A percentile compares a stretch with the other conserved stretches of the same genome.
phyloP scores from a whole-genome alignment of 2,113 vertebrate species.

The Meles meles region DNA sequence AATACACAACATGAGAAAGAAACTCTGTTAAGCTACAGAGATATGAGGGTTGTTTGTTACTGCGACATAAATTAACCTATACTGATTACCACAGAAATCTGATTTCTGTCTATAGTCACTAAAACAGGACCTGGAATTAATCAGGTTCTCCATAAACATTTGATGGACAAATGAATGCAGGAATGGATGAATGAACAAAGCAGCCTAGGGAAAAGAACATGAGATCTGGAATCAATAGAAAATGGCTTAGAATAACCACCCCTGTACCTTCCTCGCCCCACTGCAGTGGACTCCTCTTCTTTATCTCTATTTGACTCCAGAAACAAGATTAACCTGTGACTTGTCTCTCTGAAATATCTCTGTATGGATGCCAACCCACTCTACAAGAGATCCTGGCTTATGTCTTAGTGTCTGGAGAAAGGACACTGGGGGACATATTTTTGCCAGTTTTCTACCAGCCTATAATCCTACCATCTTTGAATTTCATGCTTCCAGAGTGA shows the following conservation, averaged over 20 bases:
- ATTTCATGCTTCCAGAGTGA: background rate
- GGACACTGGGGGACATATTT: background rate
- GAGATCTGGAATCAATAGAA: background rate
- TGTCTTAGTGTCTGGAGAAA: background rate
- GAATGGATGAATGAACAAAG: background rate
- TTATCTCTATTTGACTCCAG: background rate
- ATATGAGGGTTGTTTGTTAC: background rate
- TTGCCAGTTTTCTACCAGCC: background rate
- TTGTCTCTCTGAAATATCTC: background rate
- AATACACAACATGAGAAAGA: background rate
- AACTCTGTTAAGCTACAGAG: background rate
- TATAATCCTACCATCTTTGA: background rate
- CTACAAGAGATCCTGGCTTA: background rate
- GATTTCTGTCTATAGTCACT: background rate
- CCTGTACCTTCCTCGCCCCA: accelerated
- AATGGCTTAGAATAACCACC: background rate
- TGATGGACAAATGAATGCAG: background rate
- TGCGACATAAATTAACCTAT: background rate
- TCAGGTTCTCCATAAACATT: background rate
- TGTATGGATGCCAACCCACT: background rate
- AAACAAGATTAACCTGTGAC: background rate
- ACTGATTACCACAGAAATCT: background rate
- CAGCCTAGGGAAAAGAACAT: background rate
- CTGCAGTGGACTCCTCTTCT: background rate
- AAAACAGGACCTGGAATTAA: background rate